A percentile compares a stretch with the other conserved stretches of the same genome.
These are phyloP conservation scores for Altica lythri DNA, from an alignment of 2,888 invertebrate genomes.

Conservation along the genomic window DNA sequence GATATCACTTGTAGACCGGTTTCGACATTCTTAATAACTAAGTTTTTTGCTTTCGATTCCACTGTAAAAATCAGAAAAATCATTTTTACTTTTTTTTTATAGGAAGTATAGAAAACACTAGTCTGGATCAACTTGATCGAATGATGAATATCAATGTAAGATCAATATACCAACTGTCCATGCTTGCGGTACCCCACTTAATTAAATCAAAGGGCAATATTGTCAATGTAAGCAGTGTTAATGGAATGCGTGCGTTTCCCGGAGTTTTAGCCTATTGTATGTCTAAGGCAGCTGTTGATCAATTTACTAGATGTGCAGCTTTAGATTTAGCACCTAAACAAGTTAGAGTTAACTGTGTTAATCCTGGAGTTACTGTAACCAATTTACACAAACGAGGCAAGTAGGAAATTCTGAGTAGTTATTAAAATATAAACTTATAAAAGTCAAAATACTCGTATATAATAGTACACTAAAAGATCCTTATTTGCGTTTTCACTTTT, in stretches of 20 bases:
- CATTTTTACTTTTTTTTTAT: too few relatives aligned
- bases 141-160: slow-evolving; percentile 90
- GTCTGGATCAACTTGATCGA: slow-evolving; percentile 84
- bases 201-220: slow-evolving; percentile 77
- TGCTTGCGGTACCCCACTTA: slow-evolving; percentile 85
- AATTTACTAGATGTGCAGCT: slow-evolving; percentile 91
- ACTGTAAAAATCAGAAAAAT: too few relatives aligned
- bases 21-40: too few relatives aligned
- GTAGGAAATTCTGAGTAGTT: too few relatives aligned
- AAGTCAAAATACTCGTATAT: too few relatives aligned
- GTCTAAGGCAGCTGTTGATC: slow-evolving; percentile 93
- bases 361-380: slow-evolving; percentile 91
- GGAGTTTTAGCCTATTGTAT: slow-evolving; percentile 89
- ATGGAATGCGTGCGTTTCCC: slow-evolving; percentile 88
- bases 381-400: slow-evolving; percentile 77
- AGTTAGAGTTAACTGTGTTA: slow-evolving; percentile 89
- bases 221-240: slow-evolving; percentile 95
- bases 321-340: slow-evolving; percentile 81
- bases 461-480: too few relatives aligned
- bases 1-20: too few relatives aligned
- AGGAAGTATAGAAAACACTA: slow-evolving; percentile 85
- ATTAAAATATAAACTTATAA: too few relatives aligned
- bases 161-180: slow-evolving; percentile 79
- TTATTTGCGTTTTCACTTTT: too few relatives aligned
- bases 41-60: too few relatives aligned